These are phyloP conservation scores for Chrysina gloriosa DNA, from an alignment of 2,888 invertebrate genomes.

Conservation along the genomic window DNA sequence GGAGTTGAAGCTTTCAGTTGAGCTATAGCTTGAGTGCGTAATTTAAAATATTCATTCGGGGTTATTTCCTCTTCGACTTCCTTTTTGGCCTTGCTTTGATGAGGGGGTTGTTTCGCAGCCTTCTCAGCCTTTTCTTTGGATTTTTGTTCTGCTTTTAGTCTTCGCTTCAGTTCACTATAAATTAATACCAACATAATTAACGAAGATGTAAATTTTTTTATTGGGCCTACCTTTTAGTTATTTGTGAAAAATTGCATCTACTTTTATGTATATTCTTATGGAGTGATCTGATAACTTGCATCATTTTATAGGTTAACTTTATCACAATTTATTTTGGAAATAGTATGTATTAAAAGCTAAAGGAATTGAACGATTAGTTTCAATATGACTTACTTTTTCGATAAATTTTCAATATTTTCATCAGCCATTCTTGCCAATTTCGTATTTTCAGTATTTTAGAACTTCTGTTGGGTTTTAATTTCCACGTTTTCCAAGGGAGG, in stretches of 20 bases:
- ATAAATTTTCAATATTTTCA: conserved; percentile 70
- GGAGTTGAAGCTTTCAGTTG: conserved; percentile 80
- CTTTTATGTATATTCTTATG: neutral
- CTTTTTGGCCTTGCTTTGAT: conserved; percentile 55
- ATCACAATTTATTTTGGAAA: neutral
- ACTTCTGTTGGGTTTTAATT: neutral
- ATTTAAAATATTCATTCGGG: conserved; percentile 94
- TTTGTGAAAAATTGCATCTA: conserved; percentile 21
- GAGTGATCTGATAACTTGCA: conserved; percentile 27
- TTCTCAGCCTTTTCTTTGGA: conserved; percentile 84
- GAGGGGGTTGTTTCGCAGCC: conserved; percentile 57
- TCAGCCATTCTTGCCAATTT: conserved; percentile 69
- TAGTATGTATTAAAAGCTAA: neutral
- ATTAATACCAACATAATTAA: conserved; percentile 41
- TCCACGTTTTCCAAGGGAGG: neutral
- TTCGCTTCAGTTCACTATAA: conserved; percentile 91
- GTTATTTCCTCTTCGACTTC: conserved; percentile 84
- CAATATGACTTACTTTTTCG: conserved; percentile 74
- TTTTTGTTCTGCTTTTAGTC: conserved; percentile 92
- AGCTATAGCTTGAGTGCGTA: conserved; percentile 84
- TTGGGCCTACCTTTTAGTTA: conserved; percentile 19
- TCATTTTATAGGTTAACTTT: conserved; percentile 31
- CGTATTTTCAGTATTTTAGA: neutral
- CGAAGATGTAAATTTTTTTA: conserved; percentile 4
- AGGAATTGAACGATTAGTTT: neutral